These are phyloP conservation scores for Sipunculus nudus DNA, from an alignment of 2,888 invertebrate genomes.

Conservation along the genomic window DNA sequence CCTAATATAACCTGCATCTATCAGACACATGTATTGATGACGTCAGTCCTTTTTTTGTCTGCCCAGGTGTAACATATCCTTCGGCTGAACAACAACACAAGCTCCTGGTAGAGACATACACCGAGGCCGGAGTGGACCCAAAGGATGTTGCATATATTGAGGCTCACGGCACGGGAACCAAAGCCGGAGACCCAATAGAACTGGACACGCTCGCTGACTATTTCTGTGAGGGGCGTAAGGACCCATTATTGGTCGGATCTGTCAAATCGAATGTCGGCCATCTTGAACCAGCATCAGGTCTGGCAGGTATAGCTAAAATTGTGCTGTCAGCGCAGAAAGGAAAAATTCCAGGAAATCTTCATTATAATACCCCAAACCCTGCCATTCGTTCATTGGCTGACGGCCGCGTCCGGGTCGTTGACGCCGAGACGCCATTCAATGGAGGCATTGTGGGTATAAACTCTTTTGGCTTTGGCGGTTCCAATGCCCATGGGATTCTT, in stretches of 20 bases:
- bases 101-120: no score
- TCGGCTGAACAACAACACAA: no score
- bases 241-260: slow-evolving; percentile 86
- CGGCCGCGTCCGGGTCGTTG: slow-evolving; percentile 76
- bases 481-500: slow-evolving; percentile 54
- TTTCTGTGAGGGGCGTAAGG: slow-evolving; percentile 4
- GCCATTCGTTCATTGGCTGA: slow-evolving; percentile 86
- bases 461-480: slow-evolving; percentile 95
- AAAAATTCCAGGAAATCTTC: slow-evolving; percentile 76
- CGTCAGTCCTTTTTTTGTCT: no score
- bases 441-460: slow-evolving; percentile 90
- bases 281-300: slow-evolving; percentile 76
- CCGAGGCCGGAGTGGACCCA: slow-evolving; percentile 83
- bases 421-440: slow-evolving; percentile 66
- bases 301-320: slow-evolving; percentile 45
- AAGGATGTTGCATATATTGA: slow-evolving; percentile 86
- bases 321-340: slow-evolving; percentile 43
- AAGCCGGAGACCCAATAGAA: slow-evolving; percentile 88
- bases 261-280: slow-evolving; percentile 98
- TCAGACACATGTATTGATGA: no score
- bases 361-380: slow-evolving; percentile 83
- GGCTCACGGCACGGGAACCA: slow-evolving; percentile 96
- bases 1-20: no score
- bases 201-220: slow-evolving; percentile 86
- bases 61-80: no score